Percentiles rank a stretch among this genome's conserved stretches.
Evolutionary conservation across 2,888 invertebrate species (phyloP).

Genomic region (Drosophila monieri): DNA sequence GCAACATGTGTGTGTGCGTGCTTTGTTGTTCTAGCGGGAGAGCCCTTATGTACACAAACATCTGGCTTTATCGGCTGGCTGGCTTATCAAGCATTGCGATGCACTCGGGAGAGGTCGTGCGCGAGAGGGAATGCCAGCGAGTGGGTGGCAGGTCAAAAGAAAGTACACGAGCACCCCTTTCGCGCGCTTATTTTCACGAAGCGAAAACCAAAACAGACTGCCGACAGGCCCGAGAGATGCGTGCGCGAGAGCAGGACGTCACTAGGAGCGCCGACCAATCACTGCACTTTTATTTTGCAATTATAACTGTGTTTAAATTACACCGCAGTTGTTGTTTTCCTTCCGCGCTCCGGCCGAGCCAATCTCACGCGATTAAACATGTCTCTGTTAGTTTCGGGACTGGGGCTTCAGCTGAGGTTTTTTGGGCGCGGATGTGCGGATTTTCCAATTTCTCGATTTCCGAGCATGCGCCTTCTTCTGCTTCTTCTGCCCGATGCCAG

Average conservation of each 20-base stretch:
- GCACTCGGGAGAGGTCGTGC: conserved; percentile 31
- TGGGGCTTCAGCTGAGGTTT: background rate
- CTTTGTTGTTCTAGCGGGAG: conserved; percentile 12
- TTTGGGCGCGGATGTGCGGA: conserved; percentile 2
- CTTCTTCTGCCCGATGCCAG: conserved; percentile 39
- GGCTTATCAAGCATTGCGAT: conserved; percentile 68
- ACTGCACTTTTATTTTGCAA: conserved; percentile 64
- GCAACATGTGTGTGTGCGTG: conserved; percentile 68
- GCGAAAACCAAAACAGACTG: conserved; percentile 76
- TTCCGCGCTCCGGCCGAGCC: background rate
- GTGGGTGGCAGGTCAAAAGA: conserved; percentile 53
- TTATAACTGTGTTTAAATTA: conserved; percentile 44
- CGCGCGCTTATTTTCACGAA: conserved; percentile 75
- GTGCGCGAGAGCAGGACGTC: conserved; percentile 19
- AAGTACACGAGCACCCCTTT: conserved; percentile 80
- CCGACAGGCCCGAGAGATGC: conserved; percentile 19
- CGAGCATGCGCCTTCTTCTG: conserved; percentile 46
- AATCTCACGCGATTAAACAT: conserved; percentile 18
- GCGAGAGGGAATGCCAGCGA: background rate
- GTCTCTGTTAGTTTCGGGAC: background rate
- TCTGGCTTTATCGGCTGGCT: conserved; percentile 58
- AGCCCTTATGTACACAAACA: conserved; percentile 51
- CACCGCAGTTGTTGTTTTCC: conserved; percentile 26
- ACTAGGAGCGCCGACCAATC: conserved; percentile 39
- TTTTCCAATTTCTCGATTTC: conserved; percentile 22